Percentiles rank a stretch among this genome's conserved stretches.
Evolutionary conservation across 1,140 invertebrate species (phyloP).

Genomic region (Nymphalis io): DNA sequence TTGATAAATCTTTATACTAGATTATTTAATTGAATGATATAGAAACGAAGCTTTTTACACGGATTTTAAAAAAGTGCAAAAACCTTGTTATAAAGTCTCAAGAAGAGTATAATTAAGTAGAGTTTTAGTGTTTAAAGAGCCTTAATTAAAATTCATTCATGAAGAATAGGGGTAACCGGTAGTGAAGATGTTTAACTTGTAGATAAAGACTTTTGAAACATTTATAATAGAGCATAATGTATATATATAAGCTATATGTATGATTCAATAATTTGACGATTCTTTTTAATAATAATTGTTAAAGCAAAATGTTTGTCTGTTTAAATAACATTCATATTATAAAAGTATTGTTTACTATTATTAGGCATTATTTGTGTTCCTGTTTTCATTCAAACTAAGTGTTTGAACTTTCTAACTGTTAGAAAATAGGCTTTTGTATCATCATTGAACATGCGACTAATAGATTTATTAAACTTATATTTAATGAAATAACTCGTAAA

Average conservation of each 20-base stretch:
- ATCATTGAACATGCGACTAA: too few relatives aligned
- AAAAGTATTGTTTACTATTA: too few relatives aligned
- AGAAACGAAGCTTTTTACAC: neutral
- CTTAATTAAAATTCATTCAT: conserved; percentile 4
- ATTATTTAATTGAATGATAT: neutral
- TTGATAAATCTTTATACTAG: neutral
- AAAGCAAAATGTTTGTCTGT: neutral
- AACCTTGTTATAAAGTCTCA: neutral
- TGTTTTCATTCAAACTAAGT: too few relatives aligned
- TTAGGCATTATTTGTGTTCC: too few relatives aligned
- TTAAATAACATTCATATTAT: too few relatives aligned
- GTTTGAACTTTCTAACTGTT: too few relatives aligned
- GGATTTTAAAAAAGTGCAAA: neutral
- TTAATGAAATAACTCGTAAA: too few relatives aligned
- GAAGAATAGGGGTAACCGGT: neutral
- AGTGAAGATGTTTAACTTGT: neutral
- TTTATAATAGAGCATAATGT: neutral
- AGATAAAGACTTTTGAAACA: neutral
- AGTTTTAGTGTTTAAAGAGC: conserved; percentile 9
- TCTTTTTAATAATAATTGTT: neutral
- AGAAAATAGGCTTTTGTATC: too few relatives aligned
- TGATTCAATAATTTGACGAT: too few relatives aligned
- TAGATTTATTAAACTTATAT: neutral
- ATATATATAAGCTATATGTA: too few relatives aligned
- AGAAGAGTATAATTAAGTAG: neutral